Conservation (phyloP, 2,797 vertebrate genomes). For the Caiman crocodilus region DNA sequence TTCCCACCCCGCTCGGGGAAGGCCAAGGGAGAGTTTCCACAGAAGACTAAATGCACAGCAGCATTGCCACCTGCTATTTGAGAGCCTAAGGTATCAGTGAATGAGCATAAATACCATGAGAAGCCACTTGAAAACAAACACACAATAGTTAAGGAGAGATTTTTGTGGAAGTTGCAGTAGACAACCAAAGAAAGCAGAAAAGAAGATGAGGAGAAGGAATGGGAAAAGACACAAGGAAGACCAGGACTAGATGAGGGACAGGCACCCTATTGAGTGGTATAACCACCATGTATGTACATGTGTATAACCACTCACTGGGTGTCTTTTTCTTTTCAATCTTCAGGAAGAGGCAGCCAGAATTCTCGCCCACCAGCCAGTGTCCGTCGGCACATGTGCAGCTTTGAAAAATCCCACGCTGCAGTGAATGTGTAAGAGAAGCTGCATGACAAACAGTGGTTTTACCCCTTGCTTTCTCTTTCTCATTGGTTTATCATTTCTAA, state of each 20-base stretch:
- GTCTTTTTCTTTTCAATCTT: conserved; percentile 87
- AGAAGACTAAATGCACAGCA: conserved; percentile 45
- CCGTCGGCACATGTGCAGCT: conserved; percentile 87
- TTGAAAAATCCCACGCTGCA: conserved; percentile 86
- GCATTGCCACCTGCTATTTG: conserved; percentile 14
- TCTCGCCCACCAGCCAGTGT: conserved; percentile 86
- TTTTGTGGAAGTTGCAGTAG: neutral
- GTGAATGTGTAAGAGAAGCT: conserved; percentile 89
- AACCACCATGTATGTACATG: conserved; percentile 71
- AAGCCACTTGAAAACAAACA: neutral
- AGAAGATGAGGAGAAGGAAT: neutral
- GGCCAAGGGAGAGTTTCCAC: neutral
- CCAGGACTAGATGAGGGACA: conserved; percentile 4
- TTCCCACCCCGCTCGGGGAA: neutral
- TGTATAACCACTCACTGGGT: conserved; percentile 83
- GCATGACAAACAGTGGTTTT: conserved; percentile 84
- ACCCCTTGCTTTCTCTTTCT: conserved; percentile 84
- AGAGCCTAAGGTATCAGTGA: conserved; percentile 27
- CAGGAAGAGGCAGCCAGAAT: conserved; percentile 88
- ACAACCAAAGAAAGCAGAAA: neutral
- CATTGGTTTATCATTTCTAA: conserved; percentile 80
- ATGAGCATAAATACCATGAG: neutral
- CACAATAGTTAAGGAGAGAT: conserved; percentile 15
- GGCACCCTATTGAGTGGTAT: conserved; percentile 76
- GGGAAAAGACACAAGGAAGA: conserved; percentile 18